Conservation (phyloP, 2,113 vertebrate species). For the Brachyhypopomus gauderio region DNA sequence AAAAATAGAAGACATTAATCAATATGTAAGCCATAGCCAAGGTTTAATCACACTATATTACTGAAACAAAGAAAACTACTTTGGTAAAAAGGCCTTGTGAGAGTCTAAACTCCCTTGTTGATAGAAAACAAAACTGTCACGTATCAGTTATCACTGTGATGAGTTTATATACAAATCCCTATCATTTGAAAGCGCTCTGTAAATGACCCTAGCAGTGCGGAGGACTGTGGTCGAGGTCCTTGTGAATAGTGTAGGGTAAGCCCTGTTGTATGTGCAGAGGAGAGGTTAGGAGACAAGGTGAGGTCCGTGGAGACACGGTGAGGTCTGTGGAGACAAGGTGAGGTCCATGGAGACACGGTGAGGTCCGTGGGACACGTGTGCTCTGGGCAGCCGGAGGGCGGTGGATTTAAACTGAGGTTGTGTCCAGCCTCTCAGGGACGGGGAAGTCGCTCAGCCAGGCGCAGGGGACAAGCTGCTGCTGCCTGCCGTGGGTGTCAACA, state of each 20-base stretch:
- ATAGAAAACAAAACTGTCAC: slow-evolving; percentile 20
- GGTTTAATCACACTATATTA: background rate
- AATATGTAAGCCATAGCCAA: background rate
- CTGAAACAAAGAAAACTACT: slow-evolving; percentile 1
- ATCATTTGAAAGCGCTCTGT: slow-evolving; percentile 19
- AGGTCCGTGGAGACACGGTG: too few relatives aligned
- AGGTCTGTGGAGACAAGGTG: slow-evolving; percentile 63
- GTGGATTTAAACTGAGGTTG: slow-evolving; percentile 53
- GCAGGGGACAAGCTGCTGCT: slow-evolving; percentile 61
- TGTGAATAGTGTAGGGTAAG: slow-evolving; percentile 6
- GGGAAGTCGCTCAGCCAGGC: slow-evolving; percentile 48
- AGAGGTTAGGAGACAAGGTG: too few relatives aligned
- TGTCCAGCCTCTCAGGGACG: slow-evolving; percentile 44
- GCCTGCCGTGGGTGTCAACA: slow-evolving; percentile 72
- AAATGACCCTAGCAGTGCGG: slow-evolving; percentile 17
- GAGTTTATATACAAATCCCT: background rate
- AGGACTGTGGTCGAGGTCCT: background rate
- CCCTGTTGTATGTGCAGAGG: slow-evolving; percentile 52
- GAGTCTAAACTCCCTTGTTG: slow-evolving; percentile 3
- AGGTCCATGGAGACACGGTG: too few relatives aligned
- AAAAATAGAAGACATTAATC: too few relatives aligned
- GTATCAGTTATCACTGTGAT: background rate
- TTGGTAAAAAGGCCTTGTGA: background rate
- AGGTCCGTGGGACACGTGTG: slow-evolving; percentile 46
- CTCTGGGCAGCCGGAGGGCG: slow-evolving; percentile 55